These are phyloP conservation scores for Drosophila meridionalis DNA, from an alignment of 2,888 invertebrate species.

Conservation along the genomic window DNA sequence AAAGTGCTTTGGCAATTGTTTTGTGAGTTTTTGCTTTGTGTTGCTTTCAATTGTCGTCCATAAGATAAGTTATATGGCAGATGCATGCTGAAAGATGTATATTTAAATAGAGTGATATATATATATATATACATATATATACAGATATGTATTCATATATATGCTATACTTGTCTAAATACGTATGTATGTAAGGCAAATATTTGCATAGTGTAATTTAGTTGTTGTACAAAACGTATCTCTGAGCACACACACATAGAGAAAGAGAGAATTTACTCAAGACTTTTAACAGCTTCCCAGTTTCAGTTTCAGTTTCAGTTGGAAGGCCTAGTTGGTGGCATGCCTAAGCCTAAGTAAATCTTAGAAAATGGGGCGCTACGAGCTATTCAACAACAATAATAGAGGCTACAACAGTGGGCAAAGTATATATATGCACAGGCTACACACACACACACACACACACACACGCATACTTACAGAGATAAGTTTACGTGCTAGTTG, in stretches of 20 bases:
- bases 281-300: slow-evolving; percentile 60
- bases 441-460: slow-evolving; percentile 21
- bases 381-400: slow-evolving; percentile 43
- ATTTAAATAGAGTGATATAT: slow-evolving; percentile 1
- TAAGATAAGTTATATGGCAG: slow-evolving; percentile 28
- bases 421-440: not conserved
- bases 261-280: slow-evolving; percentile 58
- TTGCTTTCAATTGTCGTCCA: slow-evolving; percentile 66
- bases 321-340: slow-evolving; percentile 29
- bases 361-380: slow-evolving; percentile 24
- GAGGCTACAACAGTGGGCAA: slow-evolving; percentile 29
- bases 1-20: slow-evolving; percentile 59
- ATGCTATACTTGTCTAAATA: slow-evolving; percentile 16
- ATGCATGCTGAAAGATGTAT: not conserved
- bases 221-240: slow-evolving; percentile 66
- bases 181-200: slow-evolving; percentile 58
- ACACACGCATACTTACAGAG: slow-evolving; percentile 12
- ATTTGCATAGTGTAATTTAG: slow-evolving; percentile 77
- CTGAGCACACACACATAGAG: slow-evolving; percentile 18
- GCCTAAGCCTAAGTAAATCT: slow-evolving; percentile 49
- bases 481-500: slow-evolving; percentile 41
- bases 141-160: slow-evolving; percentile 10
- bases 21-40: slow-evolving; percentile 60
- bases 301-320: slow-evolving; percentile 41
- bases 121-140: slow-evolving; percentile 2